These are phyloP conservation scores for Drosophila triauraria DNA, from an alignment of 1,140 invertebrate species.

Conservation along the genomic window DNA sequence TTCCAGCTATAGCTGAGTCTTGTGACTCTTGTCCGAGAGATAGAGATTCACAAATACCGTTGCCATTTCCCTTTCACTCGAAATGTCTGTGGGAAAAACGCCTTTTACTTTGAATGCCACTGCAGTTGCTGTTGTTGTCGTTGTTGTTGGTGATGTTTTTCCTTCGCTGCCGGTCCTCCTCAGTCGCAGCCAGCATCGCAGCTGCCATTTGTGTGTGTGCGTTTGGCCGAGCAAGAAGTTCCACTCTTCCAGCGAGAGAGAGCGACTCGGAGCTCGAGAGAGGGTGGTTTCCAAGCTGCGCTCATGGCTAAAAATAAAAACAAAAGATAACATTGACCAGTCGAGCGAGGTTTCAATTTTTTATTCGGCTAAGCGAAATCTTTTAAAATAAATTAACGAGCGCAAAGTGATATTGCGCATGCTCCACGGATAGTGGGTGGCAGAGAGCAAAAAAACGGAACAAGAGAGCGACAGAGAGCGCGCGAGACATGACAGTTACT, in stretches of 20 bases:
- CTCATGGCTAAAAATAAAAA: slow-evolving; percentile 72
- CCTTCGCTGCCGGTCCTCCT: slow-evolving; percentile 31
- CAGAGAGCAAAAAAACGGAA: slow-evolving; percentile 16
- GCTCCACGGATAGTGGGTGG: slow-evolving; percentile 57
- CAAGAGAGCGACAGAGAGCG: slow-evolving; percentile 21
- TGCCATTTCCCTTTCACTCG: slow-evolving; percentile 71
- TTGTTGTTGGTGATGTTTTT: slow-evolving; percentile 32
- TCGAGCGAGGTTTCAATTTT: slow-evolving; percentile 54
- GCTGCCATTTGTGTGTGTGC: slow-evolving; percentile 53
- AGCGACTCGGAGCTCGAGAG: neutral
- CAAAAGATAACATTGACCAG: slow-evolving; percentile 54
- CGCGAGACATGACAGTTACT: slow-evolving; percentile 48
- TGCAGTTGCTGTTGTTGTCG: slow-evolving; percentile 34
- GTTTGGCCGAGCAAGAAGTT: slow-evolving; percentile 56
- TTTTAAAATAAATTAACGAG: slow-evolving; percentile 46
- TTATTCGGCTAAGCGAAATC: slow-evolving; percentile 20
- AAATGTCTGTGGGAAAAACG: slow-evolving; percentile 62
- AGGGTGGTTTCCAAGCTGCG: slow-evolving; percentile 45
- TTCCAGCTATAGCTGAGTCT: slow-evolving; percentile 19
- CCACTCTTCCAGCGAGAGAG: slow-evolving; percentile 36
- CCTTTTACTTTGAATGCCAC: slow-evolving; percentile 68
- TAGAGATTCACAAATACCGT: slow-evolving; percentile 28
- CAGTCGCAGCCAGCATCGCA: slow-evolving; percentile 17
- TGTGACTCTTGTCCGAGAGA: slow-evolving; percentile 5
- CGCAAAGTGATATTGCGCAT: slow-evolving; percentile 55